Conservation (phyloP, 2,888 invertebrate species). For the Melolontha melolontha region DNA sequence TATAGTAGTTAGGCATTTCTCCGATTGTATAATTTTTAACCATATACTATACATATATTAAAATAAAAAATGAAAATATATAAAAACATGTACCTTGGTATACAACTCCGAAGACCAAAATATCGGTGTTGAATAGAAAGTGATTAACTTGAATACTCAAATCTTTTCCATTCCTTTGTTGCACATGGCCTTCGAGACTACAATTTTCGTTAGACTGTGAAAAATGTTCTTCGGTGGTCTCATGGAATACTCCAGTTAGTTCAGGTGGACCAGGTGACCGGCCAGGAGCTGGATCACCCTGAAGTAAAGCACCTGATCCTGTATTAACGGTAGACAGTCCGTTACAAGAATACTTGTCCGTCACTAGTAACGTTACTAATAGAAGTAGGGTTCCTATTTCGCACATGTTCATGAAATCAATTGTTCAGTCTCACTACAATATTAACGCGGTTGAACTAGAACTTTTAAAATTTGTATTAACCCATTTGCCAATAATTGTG, state of each 20-base stretch:
- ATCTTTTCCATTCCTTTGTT: conserved; percentile 65
- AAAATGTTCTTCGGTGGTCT: conserved; percentile 4
- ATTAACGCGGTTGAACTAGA: no score
- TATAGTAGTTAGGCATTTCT: no score
- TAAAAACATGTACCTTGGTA: conserved; percentile 67
- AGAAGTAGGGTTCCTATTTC: conserved; percentile 7
- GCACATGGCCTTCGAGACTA: conserved; percentile 57
- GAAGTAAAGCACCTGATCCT: conserved; percentile 63
- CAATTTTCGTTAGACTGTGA: conserved; percentile 44
- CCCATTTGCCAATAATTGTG: no score
- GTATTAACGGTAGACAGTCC: conserved; percentile 53
- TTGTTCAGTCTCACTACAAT: neutral
- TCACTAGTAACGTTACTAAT: conserved; percentile 34
- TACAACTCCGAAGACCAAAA: conserved; percentile 68
- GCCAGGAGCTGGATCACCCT: conserved; percentile 76
- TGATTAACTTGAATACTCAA: conserved; percentile 69
- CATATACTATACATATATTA: no score
- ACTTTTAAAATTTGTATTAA: no score
- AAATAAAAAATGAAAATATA: no score
- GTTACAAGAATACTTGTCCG: conserved; percentile 34
- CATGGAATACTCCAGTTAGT: conserved; percentile 42
- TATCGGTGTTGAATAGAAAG: conserved; percentile 67
- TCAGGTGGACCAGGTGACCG: conserved; percentile 69
- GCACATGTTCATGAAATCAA: conserved; percentile 13
- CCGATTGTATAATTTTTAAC: no score